Percentiles rank a stretch among this genome's conserved stretches.
Evolutionary conservation across 2,888 invertebrate species (phyloP).

Genomic region (Xylocampa areola): DNA sequence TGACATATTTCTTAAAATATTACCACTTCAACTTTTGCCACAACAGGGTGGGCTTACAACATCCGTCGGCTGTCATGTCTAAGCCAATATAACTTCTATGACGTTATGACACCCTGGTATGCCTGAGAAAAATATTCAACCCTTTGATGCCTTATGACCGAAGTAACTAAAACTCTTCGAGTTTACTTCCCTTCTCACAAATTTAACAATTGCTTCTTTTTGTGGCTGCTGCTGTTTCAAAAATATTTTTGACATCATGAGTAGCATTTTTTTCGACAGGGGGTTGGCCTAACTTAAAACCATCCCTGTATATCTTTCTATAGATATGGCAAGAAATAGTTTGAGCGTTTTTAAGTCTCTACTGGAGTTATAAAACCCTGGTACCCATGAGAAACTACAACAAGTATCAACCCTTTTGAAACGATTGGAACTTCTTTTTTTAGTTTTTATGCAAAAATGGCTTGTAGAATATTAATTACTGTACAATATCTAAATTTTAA

Average conservation of each 20-base stretch:
- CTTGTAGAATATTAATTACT: too few species aligned
- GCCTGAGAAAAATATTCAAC: conserved; percentile 19
- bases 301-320: conserved; percentile 4
- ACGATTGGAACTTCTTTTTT: too few species aligned
- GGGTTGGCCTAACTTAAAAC: too few species aligned
- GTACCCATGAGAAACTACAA: conserved; percentile 32
- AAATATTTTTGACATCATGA: too few species aligned
- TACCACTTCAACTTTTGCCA: neutral
- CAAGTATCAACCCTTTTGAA: too few species aligned
- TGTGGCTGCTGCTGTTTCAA: too few species aligned
- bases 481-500: too few species aligned
- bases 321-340: conserved; percentile 14
- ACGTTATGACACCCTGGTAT: conserved; percentile 35
- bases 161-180: neutral
- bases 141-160: conserved; percentile 16
- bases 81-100: conserved; percentile 12
- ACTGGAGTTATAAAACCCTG: conserved; percentile 16
- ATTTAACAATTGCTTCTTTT: too few species aligned
- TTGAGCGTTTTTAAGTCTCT: conserved; percentile 8
- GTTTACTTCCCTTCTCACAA: neutral
- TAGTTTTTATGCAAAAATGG: too few species aligned
- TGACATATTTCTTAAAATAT: neutral
- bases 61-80: conserved; percentile 32
- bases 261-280: too few species aligned
- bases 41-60: neutral